phyloP scores from a whole-genome alignment of 1,140 invertebrate genomes.

The Pomacea maculata region DNA sequence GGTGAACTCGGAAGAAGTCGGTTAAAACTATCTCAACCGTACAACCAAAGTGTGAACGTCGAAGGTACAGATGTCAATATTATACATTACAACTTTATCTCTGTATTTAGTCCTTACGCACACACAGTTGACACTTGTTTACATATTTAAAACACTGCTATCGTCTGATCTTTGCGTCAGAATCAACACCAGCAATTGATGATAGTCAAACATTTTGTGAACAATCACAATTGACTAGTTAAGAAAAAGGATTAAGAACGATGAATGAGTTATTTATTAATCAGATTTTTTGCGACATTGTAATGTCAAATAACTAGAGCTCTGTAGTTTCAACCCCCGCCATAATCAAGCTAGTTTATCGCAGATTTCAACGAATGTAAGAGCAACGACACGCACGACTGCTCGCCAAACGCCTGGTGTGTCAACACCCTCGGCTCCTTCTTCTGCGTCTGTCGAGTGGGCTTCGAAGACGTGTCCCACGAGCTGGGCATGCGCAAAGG shows the following conservation, averaged over 20 bases:
- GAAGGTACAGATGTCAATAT: neutral
- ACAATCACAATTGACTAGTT: no score
- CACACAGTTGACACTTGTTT: no score
- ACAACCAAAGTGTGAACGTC: neutral
- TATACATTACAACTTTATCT: neutral
- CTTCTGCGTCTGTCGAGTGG: constrained; percentile 12
- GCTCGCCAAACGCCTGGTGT: constrained; percentile 18
- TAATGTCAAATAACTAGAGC: no score
- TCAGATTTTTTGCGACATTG: no score
- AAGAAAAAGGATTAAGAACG: no score
- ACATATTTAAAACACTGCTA: no score
- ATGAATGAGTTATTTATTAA: no score
- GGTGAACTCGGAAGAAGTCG: constrained; percentile 12
- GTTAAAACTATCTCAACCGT: neutral
- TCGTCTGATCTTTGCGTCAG: no score
- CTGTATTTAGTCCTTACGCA: no score
- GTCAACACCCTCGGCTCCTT: constrained; percentile 18
- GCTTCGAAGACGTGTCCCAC: constrained; percentile 5
- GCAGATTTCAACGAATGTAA: constrained; percentile 21
- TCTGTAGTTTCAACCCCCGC: no score
- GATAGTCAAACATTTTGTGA: no score
- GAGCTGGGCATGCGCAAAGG: neutral
- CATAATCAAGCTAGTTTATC: neutral
- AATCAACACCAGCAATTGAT: no score
- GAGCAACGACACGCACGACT: neutral